Evolutionary conservation across 1,140 invertebrate genomes (phyloP).

Genomic region (Nasonia giraulti): DNA sequence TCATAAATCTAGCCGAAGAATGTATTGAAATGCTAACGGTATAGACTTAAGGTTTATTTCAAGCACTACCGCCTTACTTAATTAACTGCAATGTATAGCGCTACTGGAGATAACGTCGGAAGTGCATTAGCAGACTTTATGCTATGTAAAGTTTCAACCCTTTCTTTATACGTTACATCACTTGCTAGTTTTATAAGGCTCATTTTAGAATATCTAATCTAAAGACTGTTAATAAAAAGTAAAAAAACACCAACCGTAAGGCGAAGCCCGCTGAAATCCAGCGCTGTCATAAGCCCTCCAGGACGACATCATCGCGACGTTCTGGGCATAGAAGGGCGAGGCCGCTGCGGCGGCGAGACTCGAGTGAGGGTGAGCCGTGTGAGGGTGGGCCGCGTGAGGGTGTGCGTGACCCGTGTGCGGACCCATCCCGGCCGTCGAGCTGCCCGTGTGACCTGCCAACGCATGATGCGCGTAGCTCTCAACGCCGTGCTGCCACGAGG

Average conservation of each 20-base stretch:
- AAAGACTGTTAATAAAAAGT: too few species aligned
- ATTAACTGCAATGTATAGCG: too few species aligned
- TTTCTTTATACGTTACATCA: too few species aligned
- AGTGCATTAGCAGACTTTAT: too few species aligned
- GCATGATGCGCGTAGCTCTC: constrained; percentile 72
- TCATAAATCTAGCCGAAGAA: too few species aligned
- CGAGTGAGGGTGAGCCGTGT: constrained; percentile 69
- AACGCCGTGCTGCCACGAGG: constrained; percentile 73
- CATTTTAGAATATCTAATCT: too few species aligned
- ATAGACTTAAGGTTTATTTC: too few species aligned
- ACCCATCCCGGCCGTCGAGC: constrained; percentile 66
- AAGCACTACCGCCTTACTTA: too few species aligned
- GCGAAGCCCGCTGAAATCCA: constrained; percentile 83
- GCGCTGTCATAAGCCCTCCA: constrained; percentile 85
- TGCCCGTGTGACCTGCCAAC: constrained; percentile 68
- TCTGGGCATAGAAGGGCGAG: constrained; percentile 81
- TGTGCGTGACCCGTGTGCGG: constrained; percentile 66
- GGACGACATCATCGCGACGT: constrained; percentile 84
- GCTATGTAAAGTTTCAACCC: too few species aligned
- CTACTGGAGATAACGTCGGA: too few species aligned
- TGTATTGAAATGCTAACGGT: too few species aligned
- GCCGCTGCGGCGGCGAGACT: constrained; percentile 73
- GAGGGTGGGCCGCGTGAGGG: constrained; percentile 69
- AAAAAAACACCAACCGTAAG: constrained; percentile 77
- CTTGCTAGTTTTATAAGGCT: too few species aligned